Conservation (phyloP, 1,140 invertebrate genomes). For the Nephotettix cincticeps region DNA sequence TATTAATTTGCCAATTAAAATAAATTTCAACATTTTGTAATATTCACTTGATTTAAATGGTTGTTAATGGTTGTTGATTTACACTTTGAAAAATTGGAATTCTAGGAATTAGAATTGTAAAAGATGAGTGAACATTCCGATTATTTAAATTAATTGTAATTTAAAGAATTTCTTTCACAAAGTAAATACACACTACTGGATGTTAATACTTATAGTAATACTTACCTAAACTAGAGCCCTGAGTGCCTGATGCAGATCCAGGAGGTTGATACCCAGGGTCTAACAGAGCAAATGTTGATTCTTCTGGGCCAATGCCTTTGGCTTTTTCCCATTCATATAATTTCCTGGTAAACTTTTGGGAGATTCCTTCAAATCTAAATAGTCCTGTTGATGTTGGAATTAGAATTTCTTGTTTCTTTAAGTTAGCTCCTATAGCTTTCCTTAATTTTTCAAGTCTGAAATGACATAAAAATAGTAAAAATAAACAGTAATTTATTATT, state of each 20-base stretch:
- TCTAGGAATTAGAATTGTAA: too few relatives aligned
- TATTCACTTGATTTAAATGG: too few relatives aligned
- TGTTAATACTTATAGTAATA: conserved; percentile 18
- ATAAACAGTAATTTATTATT: too few relatives aligned
- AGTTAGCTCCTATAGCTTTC: conserved; percentile 55
- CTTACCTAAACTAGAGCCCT: conserved; percentile 19
- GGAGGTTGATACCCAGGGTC: conserved; percentile 56
- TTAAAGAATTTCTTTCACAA: too few relatives aligned
- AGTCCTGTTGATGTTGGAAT: conserved; percentile 78
- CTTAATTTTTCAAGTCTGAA: conserved; percentile 60
- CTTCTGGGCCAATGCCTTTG: conserved; percentile 73
- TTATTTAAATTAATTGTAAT: too few relatives aligned
- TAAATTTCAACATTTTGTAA: too few relatives aligned
- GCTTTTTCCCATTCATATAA: conserved; percentile 90
- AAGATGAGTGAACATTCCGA: too few relatives aligned
- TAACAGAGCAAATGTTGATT: conserved; percentile 75
- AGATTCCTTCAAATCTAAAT: conserved; percentile 82
- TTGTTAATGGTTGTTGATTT: too few relatives aligned
- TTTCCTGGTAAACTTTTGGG: conserved; percentile 83
- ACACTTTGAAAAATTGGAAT: too few relatives aligned
- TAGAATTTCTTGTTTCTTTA: conserved; percentile 66
- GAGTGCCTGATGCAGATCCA: conserved; percentile 22
- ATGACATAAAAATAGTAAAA: too few relatives aligned
- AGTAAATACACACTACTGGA: too few relatives aligned
- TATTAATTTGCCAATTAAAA: too few relatives aligned